These are phyloP conservation scores for Lates japonicus DNA, from an alignment of 2,797 vertebrate species.

Conservation along the genomic window DNA sequence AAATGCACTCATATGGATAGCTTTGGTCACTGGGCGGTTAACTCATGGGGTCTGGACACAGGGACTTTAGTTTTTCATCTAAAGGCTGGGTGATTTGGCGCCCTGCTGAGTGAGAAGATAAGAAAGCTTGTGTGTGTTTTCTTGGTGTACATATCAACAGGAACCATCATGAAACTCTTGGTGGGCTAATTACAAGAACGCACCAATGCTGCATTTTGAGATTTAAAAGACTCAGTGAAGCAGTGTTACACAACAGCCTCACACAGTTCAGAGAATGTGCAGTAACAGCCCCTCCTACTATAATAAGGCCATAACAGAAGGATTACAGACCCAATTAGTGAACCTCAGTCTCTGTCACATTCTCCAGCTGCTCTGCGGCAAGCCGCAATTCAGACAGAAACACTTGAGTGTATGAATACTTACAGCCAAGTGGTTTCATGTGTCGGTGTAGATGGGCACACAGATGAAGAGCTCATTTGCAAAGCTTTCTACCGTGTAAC, in stretches of 20 bases:
- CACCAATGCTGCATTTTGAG: constrained; percentile 26
- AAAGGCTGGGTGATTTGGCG: neutral
- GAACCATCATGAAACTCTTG: constrained; percentile 33
- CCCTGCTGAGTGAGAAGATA: constrained; percentile 45
- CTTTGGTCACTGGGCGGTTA: constrained; percentile 7
- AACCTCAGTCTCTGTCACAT: constrained; percentile 77
- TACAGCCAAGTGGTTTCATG: constrained; percentile 46
- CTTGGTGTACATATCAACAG: constrained; percentile 43
- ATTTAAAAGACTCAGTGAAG: constrained; percentile 7
- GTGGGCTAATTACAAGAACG: constrained; percentile 38
- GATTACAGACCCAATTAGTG: constrained; percentile 79
- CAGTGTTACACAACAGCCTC: constrained; percentile 32
- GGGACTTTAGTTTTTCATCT: constrained; percentile 20
- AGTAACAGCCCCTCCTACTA: constrained; percentile 58
- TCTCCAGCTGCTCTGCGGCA: constrained; percentile 73
- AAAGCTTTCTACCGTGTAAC: constrained; percentile 32
- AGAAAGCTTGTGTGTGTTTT: constrained; percentile 38
- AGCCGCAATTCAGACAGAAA: constrained; percentile 70
- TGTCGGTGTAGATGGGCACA: constrained; percentile 32
- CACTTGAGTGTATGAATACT: constrained; percentile 60
- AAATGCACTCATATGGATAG: constrained; percentile 37
- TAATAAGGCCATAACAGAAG: constrained; percentile 77
- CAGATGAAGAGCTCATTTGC: constrained; percentile 29
- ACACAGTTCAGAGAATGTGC: constrained; percentile 67
- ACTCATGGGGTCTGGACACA: constrained; percentile 13